phyloP scores from a whole-genome alignment of 1,140 invertebrate species.

The Drosophila novamexicana region DNA sequence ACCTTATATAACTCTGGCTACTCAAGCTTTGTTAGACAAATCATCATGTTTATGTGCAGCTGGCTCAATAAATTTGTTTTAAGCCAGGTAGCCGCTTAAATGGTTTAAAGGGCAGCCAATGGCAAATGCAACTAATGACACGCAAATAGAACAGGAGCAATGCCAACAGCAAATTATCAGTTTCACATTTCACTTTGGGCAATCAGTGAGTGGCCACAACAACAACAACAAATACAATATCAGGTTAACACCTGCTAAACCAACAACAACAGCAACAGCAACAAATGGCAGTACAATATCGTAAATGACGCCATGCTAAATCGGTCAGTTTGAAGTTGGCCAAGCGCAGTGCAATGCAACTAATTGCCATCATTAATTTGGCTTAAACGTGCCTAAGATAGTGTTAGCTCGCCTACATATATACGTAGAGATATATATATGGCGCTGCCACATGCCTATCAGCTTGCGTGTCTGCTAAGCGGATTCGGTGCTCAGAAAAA shows the following conservation, averaged over 20 bases:
- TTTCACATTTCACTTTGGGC: conserved; percentile 62
- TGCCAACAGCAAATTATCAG: conserved; percentile 53
- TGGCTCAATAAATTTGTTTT: background rate
- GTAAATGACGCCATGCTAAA: conserved; percentile 38
- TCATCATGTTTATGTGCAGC: background rate
- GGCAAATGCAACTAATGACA: background rate
- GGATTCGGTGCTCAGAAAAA: conserved; percentile 40
- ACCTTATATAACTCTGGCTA: too few relatives aligned
- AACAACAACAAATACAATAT: conserved; percentile 26
- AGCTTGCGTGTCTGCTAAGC: conserved; percentile 62
- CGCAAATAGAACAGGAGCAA: conserved; percentile 7
- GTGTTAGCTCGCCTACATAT: background rate
- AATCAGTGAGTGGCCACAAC: conserved; percentile 29
- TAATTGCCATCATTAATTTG: conserved; percentile 77
- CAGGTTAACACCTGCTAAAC: conserved; percentile 7
- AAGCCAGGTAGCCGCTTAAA: background rate
- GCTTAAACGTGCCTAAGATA: conserved; percentile 48
- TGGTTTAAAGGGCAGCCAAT: background rate
- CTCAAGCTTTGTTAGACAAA: too few relatives aligned
- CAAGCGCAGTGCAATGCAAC: conserved; percentile 60
- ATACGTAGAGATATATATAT: background rate
- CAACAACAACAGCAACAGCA: conserved; percentile 30
- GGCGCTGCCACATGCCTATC: conserved; percentile 50
- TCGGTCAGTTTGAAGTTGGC: conserved; percentile 50
- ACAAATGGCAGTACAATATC: conserved; percentile 38